These are phyloP conservation scores for Enchytraeus crypticus DNA, from an alignment of 2,888 invertebrate genomes.

Conservation along the genomic window DNA sequence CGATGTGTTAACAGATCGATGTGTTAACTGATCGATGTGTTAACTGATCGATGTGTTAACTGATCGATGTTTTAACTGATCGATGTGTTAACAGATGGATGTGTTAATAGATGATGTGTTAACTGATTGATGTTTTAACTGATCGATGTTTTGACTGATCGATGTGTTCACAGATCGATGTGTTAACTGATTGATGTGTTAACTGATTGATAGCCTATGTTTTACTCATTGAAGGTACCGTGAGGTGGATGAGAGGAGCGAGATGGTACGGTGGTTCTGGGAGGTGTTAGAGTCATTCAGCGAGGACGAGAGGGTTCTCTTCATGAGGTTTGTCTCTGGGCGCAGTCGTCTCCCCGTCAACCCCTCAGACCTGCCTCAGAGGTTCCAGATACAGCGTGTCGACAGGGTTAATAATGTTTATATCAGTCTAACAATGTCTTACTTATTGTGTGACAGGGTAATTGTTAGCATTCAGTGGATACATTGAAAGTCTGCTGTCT, in stretches of 20 bases:
- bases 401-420: constrained; percentile 46
- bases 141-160: too few relatives aligned
- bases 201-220: too few relatives aligned
- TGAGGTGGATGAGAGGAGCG: constrained; percentile 58
- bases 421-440: background rate
- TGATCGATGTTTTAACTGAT: too few relatives aligned
- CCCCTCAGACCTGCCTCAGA: constrained; percentile 59
- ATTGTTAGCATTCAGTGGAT: background rate
- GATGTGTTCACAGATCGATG: too few relatives aligned
- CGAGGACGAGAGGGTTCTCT: constrained; percentile 58
- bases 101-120: too few relatives aligned
- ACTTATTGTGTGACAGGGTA: background rate
- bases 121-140: too few relatives aligned
- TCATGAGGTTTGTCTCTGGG: constrained; percentile 61
- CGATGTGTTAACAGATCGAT: too few relatives aligned
- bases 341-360: constrained; percentile 59
- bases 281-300: constrained; percentile 57
- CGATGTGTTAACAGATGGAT: too few relatives aligned
- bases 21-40: too few relatives aligned
- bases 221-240: constrained; percentile 52
- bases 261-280: constrained; percentile 60
- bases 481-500: too few relatives aligned
- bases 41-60: too few relatives aligned
- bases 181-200: too few relatives aligned
- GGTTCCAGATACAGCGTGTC: constrained; percentile 55